Conservation (phyloP, 2,888 invertebrate genomes). For the Frankliniella intonsa region DNA sequence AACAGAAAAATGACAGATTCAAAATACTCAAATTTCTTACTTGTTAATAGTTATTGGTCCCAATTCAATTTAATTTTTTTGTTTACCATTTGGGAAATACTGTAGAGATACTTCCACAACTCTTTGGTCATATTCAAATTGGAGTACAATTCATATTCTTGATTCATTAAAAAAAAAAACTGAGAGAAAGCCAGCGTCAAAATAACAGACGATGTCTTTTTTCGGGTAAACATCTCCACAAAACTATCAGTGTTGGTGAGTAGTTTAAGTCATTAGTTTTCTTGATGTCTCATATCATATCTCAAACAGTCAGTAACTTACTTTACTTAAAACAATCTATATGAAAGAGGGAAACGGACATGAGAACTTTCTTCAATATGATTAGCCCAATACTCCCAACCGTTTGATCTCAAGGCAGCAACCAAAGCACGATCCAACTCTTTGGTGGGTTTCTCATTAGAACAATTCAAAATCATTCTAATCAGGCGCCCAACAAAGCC, state of each 20-base stretch:
- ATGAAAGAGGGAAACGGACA: slow-evolving; percentile 63
- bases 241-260: too few relatives aligned
- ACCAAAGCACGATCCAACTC: slow-evolving; percentile 66
- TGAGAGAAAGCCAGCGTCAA: too few relatives aligned
- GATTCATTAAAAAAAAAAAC: too few relatives aligned
- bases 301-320: background rate
- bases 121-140: background rate
- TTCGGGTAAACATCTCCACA: too few relatives aligned
- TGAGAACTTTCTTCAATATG: slow-evolving; percentile 57
- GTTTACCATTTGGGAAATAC: background rate
- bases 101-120: background rate
- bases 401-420: slow-evolving; percentile 51
- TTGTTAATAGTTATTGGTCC: too few relatives aligned
- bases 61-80: too few relatives aligned
- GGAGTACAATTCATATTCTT: background rate
- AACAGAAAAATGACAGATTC: too few relatives aligned
- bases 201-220: too few relatives aligned
- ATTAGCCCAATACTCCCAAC: slow-evolving; percentile 63
- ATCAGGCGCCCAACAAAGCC: slow-evolving; percentile 76
- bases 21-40: too few relatives aligned
- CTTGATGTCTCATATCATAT: background rate
- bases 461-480: slow-evolving; percentile 67
- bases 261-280: too few relatives aligned
- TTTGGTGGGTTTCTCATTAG: slow-evolving; percentile 73
- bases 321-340: slow-evolving; percentile 62